phyloP scores from a whole-genome alignment of 2,888 invertebrate genomes.

The Blera fallax region DNA sequence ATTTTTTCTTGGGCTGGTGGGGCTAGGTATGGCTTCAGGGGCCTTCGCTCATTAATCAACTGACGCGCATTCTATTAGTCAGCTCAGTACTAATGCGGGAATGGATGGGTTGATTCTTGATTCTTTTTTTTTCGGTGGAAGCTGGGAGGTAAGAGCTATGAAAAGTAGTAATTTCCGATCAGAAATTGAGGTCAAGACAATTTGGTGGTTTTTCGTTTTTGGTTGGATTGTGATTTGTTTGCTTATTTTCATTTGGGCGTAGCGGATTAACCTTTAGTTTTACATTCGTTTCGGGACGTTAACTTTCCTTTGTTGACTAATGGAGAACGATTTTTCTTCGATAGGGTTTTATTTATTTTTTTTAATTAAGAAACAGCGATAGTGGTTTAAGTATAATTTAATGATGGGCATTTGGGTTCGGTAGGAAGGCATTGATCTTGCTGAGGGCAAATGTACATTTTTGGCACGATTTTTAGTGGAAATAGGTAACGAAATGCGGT shows the following conservation, averaged over 20 bases:
- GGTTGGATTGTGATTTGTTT: constrained; percentile 24
- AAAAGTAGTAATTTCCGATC: constrained; percentile 35
- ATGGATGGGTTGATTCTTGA: constrained; percentile 11
- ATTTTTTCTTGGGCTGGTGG: background rate
- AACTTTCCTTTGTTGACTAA: constrained; percentile 7
- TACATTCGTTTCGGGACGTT: background rate
- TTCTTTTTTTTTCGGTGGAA: background rate
- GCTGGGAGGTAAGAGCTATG: constrained; percentile 13
- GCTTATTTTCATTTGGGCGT: constrained; percentile 21
- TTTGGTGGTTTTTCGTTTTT: constrained; percentile 45
- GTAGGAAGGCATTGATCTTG: background rate
- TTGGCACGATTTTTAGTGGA: no score
- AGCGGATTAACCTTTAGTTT: constrained; percentile 11
- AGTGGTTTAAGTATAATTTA: background rate
- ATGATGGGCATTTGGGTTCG: background rate
- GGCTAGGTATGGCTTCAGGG: constrained; percentile 4
- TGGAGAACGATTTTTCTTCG: background rate
- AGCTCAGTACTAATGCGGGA: background rate
- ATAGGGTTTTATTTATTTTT: background rate
- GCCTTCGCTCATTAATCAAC: constrained; percentile 34
- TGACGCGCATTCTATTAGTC: constrained; percentile 38
- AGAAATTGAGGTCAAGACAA: constrained; percentile 41
- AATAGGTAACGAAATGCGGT: no score
- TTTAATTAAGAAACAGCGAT: background rate
- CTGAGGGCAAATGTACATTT: no score